Percentiles rank a stretch among this genome's conserved stretches.
Conservation (phyloP, 2,888 invertebrate species). For the Caenorhabditis doughertyi region DNA sequence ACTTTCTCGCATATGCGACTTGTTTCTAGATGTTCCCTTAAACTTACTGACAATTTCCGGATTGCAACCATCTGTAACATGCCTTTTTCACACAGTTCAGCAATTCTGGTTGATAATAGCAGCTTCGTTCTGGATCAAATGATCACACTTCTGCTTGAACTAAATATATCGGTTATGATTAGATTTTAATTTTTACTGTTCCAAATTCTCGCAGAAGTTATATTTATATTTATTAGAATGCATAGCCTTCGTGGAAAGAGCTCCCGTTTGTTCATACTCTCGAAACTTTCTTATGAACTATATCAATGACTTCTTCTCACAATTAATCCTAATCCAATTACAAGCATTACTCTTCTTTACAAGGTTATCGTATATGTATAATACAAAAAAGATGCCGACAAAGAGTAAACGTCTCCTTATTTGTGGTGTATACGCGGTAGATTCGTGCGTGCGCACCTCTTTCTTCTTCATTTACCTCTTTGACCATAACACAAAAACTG, state of each 20-base stretch:
- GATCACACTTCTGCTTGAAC: too few species aligned
- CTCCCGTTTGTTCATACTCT: too few species aligned
- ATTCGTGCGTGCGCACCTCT: slow-evolving; percentile 45
- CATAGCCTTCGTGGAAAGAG: neutral
- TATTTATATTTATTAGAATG: too few species aligned
- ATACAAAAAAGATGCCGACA: slow-evolving; percentile 32
- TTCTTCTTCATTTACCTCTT: slow-evolving; percentile 2
- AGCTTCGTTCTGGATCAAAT: too few species aligned
- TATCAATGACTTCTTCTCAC: slow-evolving; percentile 16
- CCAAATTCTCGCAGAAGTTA: too few species aligned
- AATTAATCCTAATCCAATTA: slow-evolving; percentile 52
- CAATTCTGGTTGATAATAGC: too few species aligned
- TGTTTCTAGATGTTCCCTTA: neutral
- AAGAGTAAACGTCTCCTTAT: slow-evolving; percentile 36
- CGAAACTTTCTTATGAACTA: slow-evolving; percentile 1
- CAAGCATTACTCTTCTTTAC: slow-evolving; percentile 17
- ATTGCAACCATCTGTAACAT: too few species aligned
- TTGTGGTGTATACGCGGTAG: slow-evolving; percentile 43
- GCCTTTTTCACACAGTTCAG: too few species aligned
- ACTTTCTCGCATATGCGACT: neutral
- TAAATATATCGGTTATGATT: too few species aligned
- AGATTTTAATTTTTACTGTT: too few species aligned
- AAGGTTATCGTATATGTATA: slow-evolving; percentile 10
- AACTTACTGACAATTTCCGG: too few species aligned
- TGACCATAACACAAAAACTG: slow-evolving; percentile 35